Conservation (phyloP, 35 echinoderm and acorn worm species). For the Stichopus chloronotus region DNA sequence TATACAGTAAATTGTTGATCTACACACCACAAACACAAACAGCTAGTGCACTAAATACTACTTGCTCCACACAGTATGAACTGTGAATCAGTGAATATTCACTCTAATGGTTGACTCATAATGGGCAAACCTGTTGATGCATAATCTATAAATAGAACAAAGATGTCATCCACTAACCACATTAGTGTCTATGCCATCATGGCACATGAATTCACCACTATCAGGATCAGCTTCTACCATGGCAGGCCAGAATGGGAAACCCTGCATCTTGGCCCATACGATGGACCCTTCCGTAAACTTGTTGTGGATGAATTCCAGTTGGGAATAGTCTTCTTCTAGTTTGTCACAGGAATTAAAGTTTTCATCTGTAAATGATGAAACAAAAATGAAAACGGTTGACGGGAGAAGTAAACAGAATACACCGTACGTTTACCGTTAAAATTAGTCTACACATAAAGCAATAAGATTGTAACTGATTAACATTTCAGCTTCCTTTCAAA, state of each 20-base stretch:
- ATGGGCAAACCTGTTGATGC: too few species aligned
- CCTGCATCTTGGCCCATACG: constrained; percentile 92
- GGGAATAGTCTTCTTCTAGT: constrained; percentile 73
- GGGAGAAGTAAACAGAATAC: too few species aligned
- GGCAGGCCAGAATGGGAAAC: constrained; percentile 97
- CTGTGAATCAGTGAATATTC: too few species aligned
- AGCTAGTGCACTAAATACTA: too few species aligned
- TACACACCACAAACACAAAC: too few species aligned
- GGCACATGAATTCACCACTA: constrained; percentile 56
- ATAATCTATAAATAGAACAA: background rate
- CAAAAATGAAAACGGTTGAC: constrained; percentile 18
- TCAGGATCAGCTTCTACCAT: constrained; percentile 97
- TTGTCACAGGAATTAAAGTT: constrained; percentile 77
- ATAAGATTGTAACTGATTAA: too few species aligned
- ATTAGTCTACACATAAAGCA: too few species aligned
- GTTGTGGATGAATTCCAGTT: constrained; percentile 77
- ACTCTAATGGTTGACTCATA: too few species aligned
- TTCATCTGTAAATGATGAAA: constrained; percentile 64
- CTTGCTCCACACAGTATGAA: too few species aligned
- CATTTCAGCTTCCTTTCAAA: too few species aligned
- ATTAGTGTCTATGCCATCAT: constrained; percentile 25
- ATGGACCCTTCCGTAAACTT: constrained; percentile 88
- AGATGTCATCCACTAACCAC: constrained; percentile 39
- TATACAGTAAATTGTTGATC: too few species aligned
- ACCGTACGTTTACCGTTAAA: too few species aligned